Evolutionary conservation across 2,113 vertebrate species (phyloP), one percentile per base, ranked within the genome.

Genomic region (Craseonycteris thonglongyai): DNA sequence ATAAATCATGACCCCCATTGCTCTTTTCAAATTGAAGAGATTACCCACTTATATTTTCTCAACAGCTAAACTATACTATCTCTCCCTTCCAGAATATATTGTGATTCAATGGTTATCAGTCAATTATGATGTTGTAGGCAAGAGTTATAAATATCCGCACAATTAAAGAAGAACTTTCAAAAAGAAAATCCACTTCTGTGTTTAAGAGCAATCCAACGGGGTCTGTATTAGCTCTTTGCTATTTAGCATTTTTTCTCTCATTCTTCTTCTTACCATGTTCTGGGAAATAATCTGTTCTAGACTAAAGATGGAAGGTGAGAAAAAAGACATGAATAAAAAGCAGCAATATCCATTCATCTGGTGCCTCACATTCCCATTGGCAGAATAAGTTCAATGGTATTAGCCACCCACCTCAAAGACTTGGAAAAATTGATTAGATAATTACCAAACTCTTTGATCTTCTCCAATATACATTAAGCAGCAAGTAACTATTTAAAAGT

Each of bases 121-220:
- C 84, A 92, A 49, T 75, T 88, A 45, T 85, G 74, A 83, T 92
- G 92, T 78, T 91, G 93, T 85, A 75, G 24, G 45, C 35, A 95
- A 86, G 42, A 13, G 24, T 86, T 95, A 91, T 96, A 95, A 95
- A 95, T 96, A 95, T 88, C 95, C 42, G 79, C 93, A 28, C 79
- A 65, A 92, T 81, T 75, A 96, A n/a, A 81, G 80, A 85, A 90
- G 61, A 30, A 72, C 94, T 95, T 91, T 95, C 84, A 90, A 75
- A 92, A 85, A 89, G 56, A 92, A 96, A 97, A 79, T n/a, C 13
- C 21, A 82, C 92, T 83, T 92, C 76, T 81, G 9, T 75, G n/a
- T 93, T 76, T 58, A 88, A 63, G 40, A 24, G 88, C 84, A 56
- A 18, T 63, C 56, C 89, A 89, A 54, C 18, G 8, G 33, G 68